phyloP scores from a whole-genome alignment of 2,888 invertebrate species.

The Himalopsyche kuldschensis region DNA sequence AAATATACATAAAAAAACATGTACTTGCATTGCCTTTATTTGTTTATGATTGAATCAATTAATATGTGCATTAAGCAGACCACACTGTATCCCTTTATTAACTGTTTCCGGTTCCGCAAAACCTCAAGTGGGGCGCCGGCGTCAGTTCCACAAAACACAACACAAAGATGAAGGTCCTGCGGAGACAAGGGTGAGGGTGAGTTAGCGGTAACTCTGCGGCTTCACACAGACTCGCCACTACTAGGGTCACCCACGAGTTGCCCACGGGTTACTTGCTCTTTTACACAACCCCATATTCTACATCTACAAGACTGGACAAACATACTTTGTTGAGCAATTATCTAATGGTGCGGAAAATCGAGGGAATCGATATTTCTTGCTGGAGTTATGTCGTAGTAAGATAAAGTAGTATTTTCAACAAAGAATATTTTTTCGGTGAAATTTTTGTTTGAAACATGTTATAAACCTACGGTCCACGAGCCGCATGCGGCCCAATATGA shows the following conservation, averaged over 20 bases:
- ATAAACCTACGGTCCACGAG: no score
- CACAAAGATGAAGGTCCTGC: background rate
- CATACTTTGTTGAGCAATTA: conserved; percentile 31
- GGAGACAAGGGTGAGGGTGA: background rate
- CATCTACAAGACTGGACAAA: conserved; percentile 14
- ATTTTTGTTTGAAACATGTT: no score
- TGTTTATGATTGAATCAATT: background rate
- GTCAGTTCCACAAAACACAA: background rate
- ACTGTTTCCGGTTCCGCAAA: background rate
- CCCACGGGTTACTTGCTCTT: background rate
- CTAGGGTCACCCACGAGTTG: background rate
- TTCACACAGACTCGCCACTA: background rate
- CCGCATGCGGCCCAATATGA: no score
- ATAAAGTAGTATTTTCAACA: background rate
- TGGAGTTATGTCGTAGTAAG: background rate
- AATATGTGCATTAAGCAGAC: background rate
- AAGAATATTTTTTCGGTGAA: no score
- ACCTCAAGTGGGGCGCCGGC: background rate
- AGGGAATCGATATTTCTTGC: background rate
- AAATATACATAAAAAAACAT: no score
- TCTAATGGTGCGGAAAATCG: conserved; percentile 17
- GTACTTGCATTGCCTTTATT: no score
- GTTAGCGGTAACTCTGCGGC: background rate
- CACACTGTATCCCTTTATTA: background rate
- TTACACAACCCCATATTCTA: background rate